Evolutionary conservation across 2,888 invertebrate genomes (phyloP), one percentile per base, ranked within the genome.

Genomic region (Barypeithes pellucidus): DNA sequence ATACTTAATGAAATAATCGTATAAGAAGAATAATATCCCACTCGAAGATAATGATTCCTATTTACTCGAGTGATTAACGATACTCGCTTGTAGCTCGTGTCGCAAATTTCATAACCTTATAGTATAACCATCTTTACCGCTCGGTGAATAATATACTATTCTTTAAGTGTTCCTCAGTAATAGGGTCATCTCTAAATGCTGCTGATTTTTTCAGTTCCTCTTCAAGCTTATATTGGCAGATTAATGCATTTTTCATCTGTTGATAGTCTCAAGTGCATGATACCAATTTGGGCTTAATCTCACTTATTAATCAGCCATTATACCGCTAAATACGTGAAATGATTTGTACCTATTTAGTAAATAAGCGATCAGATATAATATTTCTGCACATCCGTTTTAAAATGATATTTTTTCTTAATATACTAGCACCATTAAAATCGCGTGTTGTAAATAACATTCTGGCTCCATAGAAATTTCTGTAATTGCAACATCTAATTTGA

Each of bases 361-460:
- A 73, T 67, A 68, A 54, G 50, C 41, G 59, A 62, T 62, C 54
- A 52, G 57, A 57, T 60, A 68, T 47, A n/a, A 29, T 29, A 18
- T 39, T 29, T 24, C 57, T 63, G 36, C 67, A 57, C 63, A 73
- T 73, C 73, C 68, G 68, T 68, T 73, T 68, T 41, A 41, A 52
- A 67, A 67, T 57, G 14, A 62, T 54, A 33, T 45, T 41, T 59
- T 62, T 43, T 65, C 54, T 68, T 66, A 73, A 69, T 69, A 69
- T 47, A 73, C 73, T 73, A 73, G 68, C 73, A 62, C 73, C 68
- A 67, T 50, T 41, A 36, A 59, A 47, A 73, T 73, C 68, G 73
- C 73, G 73, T 73, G 73, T 69, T 69, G 69, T 7, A 73, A 69
- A 73, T 73, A 65, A 73, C 69, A 73, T 73, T 73, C 60, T 52